Evolutionary conservation across 2,113 vertebrate species (phyloP).

Genomic region (Aphyosemion australe): DNA sequence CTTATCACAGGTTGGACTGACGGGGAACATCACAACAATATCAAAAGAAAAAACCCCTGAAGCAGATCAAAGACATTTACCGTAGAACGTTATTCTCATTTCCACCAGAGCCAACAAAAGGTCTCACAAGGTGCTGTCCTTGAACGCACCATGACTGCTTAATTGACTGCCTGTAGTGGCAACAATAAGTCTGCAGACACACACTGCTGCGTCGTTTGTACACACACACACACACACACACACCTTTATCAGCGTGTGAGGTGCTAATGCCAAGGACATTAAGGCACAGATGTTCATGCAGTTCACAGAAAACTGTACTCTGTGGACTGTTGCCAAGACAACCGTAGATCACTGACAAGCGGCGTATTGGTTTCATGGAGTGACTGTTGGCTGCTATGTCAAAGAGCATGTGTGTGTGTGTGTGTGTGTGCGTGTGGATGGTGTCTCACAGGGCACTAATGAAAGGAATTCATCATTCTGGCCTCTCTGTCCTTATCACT

Average conservation of each 20-base stretch:
- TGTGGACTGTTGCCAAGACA: constrained; percentile 92
- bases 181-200: constrained; percentile 2
- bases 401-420: constrained; percentile 51
- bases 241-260: constrained; percentile 68
- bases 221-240: constrained; percentile 29
- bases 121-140: constrained; percentile 26
- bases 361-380: constrained; percentile 91
- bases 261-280: constrained; percentile 83
- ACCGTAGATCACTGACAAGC: constrained; percentile 87
- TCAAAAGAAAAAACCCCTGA: background rate
- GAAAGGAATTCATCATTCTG: constrained; percentile 76
- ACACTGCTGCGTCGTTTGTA: constrained; percentile 1
- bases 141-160: constrained; percentile 36
- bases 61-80: background rate
- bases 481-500: constrained; percentile 56
- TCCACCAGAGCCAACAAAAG: background rate
- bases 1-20: background rate
- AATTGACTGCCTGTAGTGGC: constrained; percentile 27
- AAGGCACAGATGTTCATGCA: constrained; percentile 69
- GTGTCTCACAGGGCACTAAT: constrained; percentile 60
- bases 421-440: constrained; percentile 36
- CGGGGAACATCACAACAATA: background rate
- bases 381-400: constrained; percentile 74
- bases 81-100: constrained; percentile 5
- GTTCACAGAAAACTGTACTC: constrained; percentile 85